phyloP scores from a whole-genome alignment of 1,140 invertebrate genomes.

The Rhynchophorus ferrugineus region DNA sequence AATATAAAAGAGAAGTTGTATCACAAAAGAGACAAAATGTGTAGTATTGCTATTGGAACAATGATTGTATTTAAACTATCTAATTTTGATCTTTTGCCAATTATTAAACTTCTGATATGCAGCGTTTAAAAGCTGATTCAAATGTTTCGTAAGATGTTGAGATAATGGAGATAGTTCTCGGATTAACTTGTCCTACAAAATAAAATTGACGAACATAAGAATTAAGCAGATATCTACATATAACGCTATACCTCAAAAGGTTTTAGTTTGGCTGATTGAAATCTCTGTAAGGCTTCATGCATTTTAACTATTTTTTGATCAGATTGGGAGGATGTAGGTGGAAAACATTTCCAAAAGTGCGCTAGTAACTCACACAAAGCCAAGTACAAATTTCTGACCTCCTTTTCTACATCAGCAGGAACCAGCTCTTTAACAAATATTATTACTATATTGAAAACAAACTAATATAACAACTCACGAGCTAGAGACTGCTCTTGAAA shows the following conservation, averaged over 20 bases:
- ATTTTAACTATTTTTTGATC: constrained; percentile 78
- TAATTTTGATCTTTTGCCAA: constrained; percentile 79
- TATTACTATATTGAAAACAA: too few species aligned
- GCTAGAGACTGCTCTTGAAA: constrained; percentile 69
- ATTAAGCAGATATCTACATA: too few species aligned
- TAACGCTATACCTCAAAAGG: constrained; percentile 59
- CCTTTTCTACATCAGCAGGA: constrained; percentile 71
- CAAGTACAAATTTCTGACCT: constrained; percentile 75
- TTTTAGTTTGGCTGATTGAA: constrained; percentile 77
- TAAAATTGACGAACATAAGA: constrained; percentile 1
- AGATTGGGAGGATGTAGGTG: constrained; percentile 67
- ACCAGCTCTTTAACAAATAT: constrained; percentile 61
- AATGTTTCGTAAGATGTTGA: constrained; percentile 74
- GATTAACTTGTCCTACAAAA: constrained; percentile 63
- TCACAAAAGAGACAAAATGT: constrained; percentile 10
- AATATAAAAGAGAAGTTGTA: constrained; percentile 10
- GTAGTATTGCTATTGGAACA: too few species aligned
- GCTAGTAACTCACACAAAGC: constrained; percentile 79
- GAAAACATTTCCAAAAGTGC: constrained; percentile 94
- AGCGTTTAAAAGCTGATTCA: constrained; percentile 74
- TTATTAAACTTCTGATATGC: constrained; percentile 75
- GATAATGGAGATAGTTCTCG: constrained; percentile 70
- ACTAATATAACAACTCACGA: too few species aligned
- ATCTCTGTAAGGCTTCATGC: constrained; percentile 80
- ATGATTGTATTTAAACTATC: too few species aligned